Evolutionary conservation across 2,888 invertebrate species (phyloP).

Genomic region (Sialis lutaria): DNA sequence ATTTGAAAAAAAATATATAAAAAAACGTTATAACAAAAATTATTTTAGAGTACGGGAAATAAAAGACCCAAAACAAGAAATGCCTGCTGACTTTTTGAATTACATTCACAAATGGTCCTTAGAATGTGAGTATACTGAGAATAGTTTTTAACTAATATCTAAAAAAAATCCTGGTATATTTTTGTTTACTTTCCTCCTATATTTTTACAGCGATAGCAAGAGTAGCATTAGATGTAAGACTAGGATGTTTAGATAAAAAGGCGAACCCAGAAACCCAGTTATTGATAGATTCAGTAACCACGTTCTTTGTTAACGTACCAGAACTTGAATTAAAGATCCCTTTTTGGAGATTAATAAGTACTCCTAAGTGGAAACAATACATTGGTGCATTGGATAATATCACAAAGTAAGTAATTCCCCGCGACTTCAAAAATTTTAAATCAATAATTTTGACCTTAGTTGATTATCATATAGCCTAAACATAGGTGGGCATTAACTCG

Average conservation of each 20-base stretch:
- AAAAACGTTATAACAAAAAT: no score
- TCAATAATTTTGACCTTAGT: no score
- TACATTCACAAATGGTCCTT: slow-evolving; percentile 66
- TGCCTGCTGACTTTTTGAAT: slow-evolving; percentile 46
- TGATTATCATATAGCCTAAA: no score
- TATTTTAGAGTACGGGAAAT: slow-evolving; percentile 35
- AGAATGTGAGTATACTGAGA: slow-evolving; percentile 41
- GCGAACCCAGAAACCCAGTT: slow-evolving; percentile 37
- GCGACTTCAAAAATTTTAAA: no score
- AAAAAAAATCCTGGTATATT: no score
- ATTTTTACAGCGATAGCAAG: slow-evolving; percentile 38
- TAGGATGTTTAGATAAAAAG: slow-evolving; percentile 41
- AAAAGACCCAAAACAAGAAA: slow-evolving; percentile 35
- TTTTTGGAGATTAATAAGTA: slow-evolving; percentile 47
- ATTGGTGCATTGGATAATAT: slow-evolving; percentile 49
- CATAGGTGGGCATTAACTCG: no score
- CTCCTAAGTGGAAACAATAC: slow-evolving; percentile 41
- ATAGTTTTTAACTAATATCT: neutral
- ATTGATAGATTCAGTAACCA: slow-evolving; percentile 46
- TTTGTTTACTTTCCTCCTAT: no score
- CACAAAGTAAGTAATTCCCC: slow-evolving; percentile 35
- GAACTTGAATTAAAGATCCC: slow-evolving; percentile 45
- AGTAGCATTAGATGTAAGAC: slow-evolving; percentile 43
- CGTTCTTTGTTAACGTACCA: slow-evolving; percentile 46
- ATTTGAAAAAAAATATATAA: no score